Base-by-base conservation (phyloP, 2,888 invertebrate genomes). In the Parelbella ahira region DNA sequence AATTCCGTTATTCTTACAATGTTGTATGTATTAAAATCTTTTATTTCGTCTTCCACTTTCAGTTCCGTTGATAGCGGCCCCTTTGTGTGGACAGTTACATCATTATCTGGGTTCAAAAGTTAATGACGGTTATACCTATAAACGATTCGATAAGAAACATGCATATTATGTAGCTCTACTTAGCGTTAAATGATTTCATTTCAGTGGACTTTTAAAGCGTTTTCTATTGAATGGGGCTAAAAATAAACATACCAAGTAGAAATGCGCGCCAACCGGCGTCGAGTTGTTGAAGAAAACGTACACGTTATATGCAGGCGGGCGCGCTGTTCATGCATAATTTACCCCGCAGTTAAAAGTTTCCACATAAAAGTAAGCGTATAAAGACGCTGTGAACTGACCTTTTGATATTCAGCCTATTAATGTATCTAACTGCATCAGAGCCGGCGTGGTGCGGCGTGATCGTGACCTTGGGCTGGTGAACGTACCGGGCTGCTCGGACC, bases 381-480 rank as follows among this genome's bases (percentile, higher is more conserved):
- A 46, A 45, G 44, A 27, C 36, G 42, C 47, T 50, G 41, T 44
- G 48, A 3, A 15, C 2, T 60, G 61, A 60, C 60, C 60, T 63
- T 63, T 58, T 20, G 37, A 48, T 42, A 20, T 44, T 43, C 48
- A 20, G 18, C 29, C 24, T 37, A 24, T 42, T 45, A 42, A 8
- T 4, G 12, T 37, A 45, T 33, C 37, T 41, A 32, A 32, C 10
- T 41, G 32, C 21, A 33, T 21, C 21, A 21, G 11, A 27, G 13
- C 21, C 13, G 37, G 21, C 37, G 28, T 60, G 58, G 61, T 51
- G 62, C 50, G 51, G 58, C 42, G 56, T 68, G 72, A 50, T 74
- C 68, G 63, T 79, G 77, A 80, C 80, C 80, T 82, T 81, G 63
- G 29, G 49, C 44, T 56, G 58, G 76, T 70, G 73, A 78, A 71